Percentiles rank a stretch among this genome's conserved stretches.
Evolutionary conservation across 2,113 vertebrate genomes (phyloP).

Genomic region (Gadus chalcogrammus): DNA sequence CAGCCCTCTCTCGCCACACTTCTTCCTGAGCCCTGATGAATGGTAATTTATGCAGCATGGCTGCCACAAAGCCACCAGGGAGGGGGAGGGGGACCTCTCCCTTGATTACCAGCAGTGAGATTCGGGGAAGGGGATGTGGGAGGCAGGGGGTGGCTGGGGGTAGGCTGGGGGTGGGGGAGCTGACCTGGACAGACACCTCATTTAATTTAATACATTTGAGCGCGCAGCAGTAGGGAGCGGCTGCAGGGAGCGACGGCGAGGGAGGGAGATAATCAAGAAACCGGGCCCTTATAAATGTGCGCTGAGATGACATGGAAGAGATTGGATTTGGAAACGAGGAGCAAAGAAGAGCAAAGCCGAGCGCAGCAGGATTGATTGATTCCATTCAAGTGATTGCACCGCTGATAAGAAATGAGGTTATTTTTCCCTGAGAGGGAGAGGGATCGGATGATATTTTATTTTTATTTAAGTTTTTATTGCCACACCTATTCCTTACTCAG

Average conservation of each 20-base stretch:
- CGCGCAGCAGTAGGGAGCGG: slow-evolving; percentile 74
- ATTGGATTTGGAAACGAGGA: slow-evolving; percentile 88
- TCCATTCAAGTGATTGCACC: slow-evolving; percentile 77
- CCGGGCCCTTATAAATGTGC: slow-evolving; percentile 80
- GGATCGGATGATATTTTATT: slow-evolving; percentile 46
- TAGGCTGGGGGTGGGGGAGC: slow-evolving; percentile 77
- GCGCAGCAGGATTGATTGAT: slow-evolving; percentile 86
- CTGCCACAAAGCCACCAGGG: slow-evolving; percentile 63
- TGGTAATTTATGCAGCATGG: slow-evolving; percentile 74
- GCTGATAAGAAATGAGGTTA: slow-evolving; percentile 74
- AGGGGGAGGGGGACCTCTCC: slow-evolving; percentile 56
- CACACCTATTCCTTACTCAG: slow-evolving; percentile 47
- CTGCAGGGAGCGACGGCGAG: slow-evolving; percentile 76
- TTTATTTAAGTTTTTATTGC: slow-evolving; percentile 49
- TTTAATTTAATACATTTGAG: slow-evolving; percentile 92
- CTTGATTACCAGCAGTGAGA: slow-evolving; percentile 72
- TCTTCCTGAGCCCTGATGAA: slow-evolving; percentile 62
- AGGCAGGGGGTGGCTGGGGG: slow-evolving; percentile 48
- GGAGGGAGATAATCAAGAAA: slow-evolving; percentile 87
- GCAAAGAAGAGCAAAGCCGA: slow-evolving; percentile 82
- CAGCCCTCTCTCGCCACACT: slow-evolving; percentile 37
- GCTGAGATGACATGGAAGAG: slow-evolving; percentile 87
- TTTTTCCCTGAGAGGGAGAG: slow-evolving; percentile 38
- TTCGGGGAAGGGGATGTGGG: slow-evolving; percentile 54
- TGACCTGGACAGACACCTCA: slow-evolving; percentile 88